Conservation (phyloP, 2,113 vertebrate species). For the Murina feae region DNA sequence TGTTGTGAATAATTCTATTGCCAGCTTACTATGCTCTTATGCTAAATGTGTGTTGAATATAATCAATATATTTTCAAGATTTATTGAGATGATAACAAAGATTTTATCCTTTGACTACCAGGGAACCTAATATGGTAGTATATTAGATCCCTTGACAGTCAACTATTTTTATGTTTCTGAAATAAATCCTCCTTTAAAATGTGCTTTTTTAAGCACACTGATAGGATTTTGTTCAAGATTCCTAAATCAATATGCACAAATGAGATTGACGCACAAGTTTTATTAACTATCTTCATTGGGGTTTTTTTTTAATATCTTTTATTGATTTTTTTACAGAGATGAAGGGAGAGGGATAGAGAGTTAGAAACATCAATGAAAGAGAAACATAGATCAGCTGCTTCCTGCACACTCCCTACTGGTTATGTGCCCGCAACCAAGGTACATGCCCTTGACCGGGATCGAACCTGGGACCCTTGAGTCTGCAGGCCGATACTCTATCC, state of each 20-base stretch:
- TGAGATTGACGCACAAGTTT: not conserved
- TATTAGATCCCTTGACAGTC: not conserved
- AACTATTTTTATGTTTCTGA: not conserved
- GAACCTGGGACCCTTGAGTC: no score
- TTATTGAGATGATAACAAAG: not conserved
- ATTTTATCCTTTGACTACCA: not conserved
- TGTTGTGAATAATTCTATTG: not conserved
- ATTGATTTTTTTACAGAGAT: no score
- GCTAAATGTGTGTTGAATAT: not conserved
- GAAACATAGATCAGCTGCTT: no score
- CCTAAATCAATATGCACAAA: not conserved
- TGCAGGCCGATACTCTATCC: no score
- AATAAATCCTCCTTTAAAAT: slow-evolving; percentile 10
- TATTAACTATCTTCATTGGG: not conserved
- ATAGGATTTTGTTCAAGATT: not conserved
- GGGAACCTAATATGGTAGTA: not conserved
- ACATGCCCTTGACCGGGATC: no score
- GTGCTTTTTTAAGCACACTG: not conserved
- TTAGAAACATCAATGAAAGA: no score
- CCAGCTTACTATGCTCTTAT: not conserved
- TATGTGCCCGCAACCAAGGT: no score
- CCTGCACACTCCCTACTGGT: no score
- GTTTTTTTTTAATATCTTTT: no score
- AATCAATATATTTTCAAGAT: not conserved
- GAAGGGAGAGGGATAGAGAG: no score